Evolutionary conservation across 2,888 invertebrate genomes (phyloP), one percentile per base, ranked within the genome.

Genomic region (Xanthia togata): DNA sequence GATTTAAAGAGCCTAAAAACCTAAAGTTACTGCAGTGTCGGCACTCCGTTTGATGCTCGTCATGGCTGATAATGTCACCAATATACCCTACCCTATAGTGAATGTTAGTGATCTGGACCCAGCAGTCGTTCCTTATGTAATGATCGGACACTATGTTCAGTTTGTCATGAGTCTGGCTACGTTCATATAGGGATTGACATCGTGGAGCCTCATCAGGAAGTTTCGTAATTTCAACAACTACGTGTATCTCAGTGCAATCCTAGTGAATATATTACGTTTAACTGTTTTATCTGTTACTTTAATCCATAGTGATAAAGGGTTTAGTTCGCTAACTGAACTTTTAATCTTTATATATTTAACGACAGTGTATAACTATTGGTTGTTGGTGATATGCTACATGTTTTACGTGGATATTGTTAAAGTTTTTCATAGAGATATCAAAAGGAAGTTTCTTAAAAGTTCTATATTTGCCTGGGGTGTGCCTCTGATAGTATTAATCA

Each of bases 341-440:
- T 55, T 55, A n/a, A 55, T 55, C 4, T 55, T 55, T 55, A 55
- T 55, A 55, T 55, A 55, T 55, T 55, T 55, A n/a, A 55, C 5
- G 12, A 55, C 55, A n/a, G 55, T 55, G n/a, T 55, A n/a, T n/a
- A 55, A 55, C n/a, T 55, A 55, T n/a, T 55, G 55, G 55, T 55
- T 55, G 4, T 55, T 55, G 55, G 55, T n/a, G 55, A n/a, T 55
- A 12, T 12, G 55, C n/a, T 12, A 55, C n/a, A n/a, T 55, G n/a
- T 55, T n/a, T 55, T 55, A 55, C 53, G 53, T 55, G 53, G 53
- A 55, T n/a, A 12, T 55, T n/a, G n/a, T 55, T 12, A 55, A n/a
- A n/a, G 55, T 55, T 55, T 55, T 55, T n/a, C 55, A 55, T n/a
- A 55, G 55, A 55, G n/a, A 55, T 55, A n/a, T 55, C 12, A 55